Conservation (phyloP, 2,797 vertebrate species). For the Paratrypauchen microcephalus region DNA sequence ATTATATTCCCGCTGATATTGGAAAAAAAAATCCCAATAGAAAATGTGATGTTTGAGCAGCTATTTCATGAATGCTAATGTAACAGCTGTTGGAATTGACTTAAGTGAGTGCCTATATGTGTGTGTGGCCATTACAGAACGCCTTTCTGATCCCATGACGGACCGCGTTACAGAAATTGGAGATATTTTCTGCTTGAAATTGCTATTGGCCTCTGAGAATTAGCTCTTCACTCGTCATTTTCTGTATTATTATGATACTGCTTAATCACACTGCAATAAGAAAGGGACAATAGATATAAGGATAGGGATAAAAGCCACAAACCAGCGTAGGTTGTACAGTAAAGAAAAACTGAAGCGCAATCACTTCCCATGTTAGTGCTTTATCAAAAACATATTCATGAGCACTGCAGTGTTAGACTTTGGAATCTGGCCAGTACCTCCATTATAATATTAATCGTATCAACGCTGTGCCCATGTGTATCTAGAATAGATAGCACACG, state of each 20-base stretch:
- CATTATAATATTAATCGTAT: not conserved
- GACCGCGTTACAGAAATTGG: constrained; percentile 20
- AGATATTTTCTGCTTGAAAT: constrained; percentile 22
- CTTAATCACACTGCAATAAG: constrained; percentile 7
- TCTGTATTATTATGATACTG: not conserved
- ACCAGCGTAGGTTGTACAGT: not conserved
- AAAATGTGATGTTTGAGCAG: constrained; percentile 16
- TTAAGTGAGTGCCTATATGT: not conserved
- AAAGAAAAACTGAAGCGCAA: not conserved
- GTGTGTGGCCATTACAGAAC: constrained; percentile 20
- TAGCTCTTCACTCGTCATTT: constrained; percentile 22
- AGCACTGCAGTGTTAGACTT: not conserved
- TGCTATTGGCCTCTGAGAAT: constrained; percentile 38
- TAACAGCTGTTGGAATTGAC: constrained; percentile 28
- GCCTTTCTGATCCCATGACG: constrained; percentile 23
- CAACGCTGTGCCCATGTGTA: not conserved
- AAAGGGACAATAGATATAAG: not conserved
- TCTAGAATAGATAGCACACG: not conserved
- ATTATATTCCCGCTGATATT: constrained; percentile 16
- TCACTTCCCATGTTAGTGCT: not conserved
- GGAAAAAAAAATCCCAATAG: constrained; percentile 7
- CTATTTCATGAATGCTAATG: constrained; percentile 43
- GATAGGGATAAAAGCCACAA: not conserved
- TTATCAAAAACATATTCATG: not conserved
- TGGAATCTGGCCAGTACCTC: not conserved